phyloP scores from a whole-genome alignment of 2,888 invertebrate species.

The Spodoptera exigua region DNA sequence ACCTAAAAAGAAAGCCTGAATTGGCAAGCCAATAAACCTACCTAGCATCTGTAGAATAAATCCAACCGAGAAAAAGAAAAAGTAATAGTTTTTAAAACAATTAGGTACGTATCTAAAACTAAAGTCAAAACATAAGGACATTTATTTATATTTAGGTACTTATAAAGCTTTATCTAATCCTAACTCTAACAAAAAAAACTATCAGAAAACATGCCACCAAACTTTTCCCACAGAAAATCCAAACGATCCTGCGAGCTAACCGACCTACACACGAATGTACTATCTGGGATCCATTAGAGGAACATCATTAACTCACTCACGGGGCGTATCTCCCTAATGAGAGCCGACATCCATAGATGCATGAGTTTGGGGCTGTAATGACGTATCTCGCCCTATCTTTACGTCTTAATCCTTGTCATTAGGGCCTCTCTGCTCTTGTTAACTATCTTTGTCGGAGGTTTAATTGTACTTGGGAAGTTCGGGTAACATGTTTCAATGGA shows the following conservation, averaged over 20 bases:
- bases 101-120: too few species aligned
- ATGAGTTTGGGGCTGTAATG: conserved; percentile 75
- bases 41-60: too few species aligned
- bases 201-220: too few species aligned
- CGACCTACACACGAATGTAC: conserved; percentile 35
- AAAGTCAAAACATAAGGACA: too few species aligned
- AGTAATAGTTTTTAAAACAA: too few species aligned
- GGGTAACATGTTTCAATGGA: conserved; percentile 22
- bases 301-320: conserved; percentile 67
- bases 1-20: too few species aligned
- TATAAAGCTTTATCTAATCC: too few species aligned
- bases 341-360: conserved; percentile 76
- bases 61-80: too few species aligned
- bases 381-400: conserved; percentile 75
- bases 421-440: conserved; percentile 63
- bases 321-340: conserved; percentile 75
- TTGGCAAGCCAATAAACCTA: too few species aligned
- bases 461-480: conserved; percentile 51
- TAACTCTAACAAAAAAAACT: too few species aligned
- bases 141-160: too few species aligned
- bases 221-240: conserved; percentile 12
- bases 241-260: conserved; percentile 10
- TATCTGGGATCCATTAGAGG: conserved; percentile 63
- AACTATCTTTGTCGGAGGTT: conserved; percentile 58
- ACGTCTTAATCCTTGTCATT: conserved; percentile 85